These are phyloP conservation scores for Hemistola chrysoprasaria DNA, from an alignment of 2,888 invertebrate genomes.

Conservation along the genomic window DNA sequence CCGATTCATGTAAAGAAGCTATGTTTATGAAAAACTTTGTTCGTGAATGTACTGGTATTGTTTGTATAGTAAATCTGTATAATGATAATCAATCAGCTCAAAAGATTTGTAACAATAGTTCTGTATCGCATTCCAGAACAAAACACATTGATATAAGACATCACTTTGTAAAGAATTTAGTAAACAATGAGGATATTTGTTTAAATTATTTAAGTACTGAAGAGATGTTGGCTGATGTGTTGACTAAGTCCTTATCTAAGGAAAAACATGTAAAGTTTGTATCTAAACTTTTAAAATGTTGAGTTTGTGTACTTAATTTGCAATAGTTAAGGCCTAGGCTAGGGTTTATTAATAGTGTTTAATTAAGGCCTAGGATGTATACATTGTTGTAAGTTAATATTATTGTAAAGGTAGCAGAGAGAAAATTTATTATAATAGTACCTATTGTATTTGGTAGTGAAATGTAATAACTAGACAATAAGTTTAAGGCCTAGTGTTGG, in stretches of 20 bases:
- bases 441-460: too few species aligned
- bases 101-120: neutral
- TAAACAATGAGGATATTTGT: neutral
- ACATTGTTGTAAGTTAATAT: too few species aligned
- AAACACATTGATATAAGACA: conserved; percentile 4
- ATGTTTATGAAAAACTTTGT: conserved; percentile 2
- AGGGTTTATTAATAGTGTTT: too few species aligned
- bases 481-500: too few species aligned
- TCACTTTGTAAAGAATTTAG: conserved; percentile 1
- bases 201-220: conserved; percentile 1
- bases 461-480: too few species aligned
- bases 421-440: too few species aligned
- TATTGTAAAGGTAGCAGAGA: too few species aligned
- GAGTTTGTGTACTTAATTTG: too few species aligned
- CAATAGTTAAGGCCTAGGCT: too few species aligned
- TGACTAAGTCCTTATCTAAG: conserved; percentile 2
- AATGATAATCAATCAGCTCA: conserved; percentile 4
- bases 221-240: conserved; percentile 3
- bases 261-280: conserved; percentile 1
- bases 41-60: neutral
- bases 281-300: too few species aligned
- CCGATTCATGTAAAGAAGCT: conserved; percentile 14
- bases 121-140: conserved; percentile 3
- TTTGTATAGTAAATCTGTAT: neutral
- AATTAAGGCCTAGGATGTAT: too few species aligned